These are phyloP conservation scores for Drosophila seclusa DNA, from an alignment of 2,888 invertebrate genomes.

Conservation along the genomic window DNA sequence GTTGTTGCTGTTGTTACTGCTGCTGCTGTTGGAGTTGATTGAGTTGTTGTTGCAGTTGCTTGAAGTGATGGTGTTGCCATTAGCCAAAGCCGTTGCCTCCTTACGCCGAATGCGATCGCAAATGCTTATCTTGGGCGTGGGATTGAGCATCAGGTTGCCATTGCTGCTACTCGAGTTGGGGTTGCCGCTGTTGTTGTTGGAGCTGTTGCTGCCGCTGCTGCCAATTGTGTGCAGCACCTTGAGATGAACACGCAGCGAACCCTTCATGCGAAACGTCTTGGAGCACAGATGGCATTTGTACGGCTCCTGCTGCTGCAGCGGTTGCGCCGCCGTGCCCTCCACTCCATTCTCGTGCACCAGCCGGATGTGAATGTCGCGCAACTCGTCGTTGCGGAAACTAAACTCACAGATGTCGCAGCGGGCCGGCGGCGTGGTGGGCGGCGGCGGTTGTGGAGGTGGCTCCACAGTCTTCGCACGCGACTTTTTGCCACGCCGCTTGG, in stretches of 20 bases:
- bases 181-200: constrained; percentile 42
- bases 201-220: constrained; percentile 25
- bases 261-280: constrained; percentile 92
- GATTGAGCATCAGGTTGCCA: constrained; percentile 39
- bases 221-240: constrained; percentile 89
- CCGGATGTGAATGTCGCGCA: constrained; percentile 91
- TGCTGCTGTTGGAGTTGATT: constrained; percentile 9
- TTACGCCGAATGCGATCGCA: constrained; percentile 82
- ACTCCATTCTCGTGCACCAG: constrained; percentile 87
- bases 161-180: constrained; percentile 35
- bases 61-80: constrained; percentile 7
- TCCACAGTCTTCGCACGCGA: constrained; percentile 47
- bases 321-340: constrained; percentile 21
- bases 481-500: constrained; percentile 58
- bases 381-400: constrained; percentile 89
- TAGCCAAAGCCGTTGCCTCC: constrained; percentile 51
- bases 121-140: constrained; percentile 76
- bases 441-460: background rate
- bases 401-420: constrained; percentile 90
- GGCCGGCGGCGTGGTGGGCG: constrained; percentile 41
- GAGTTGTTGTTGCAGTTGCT: constrained; percentile 1
- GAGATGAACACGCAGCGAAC: constrained; percentile 92
- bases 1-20: background rate
- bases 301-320: constrained; percentile 66
- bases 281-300: constrained; percentile 90